These are phyloP conservation scores for Helicolenus hilgendorfi DNA, from an alignment of 2,797 vertebrate species.

Conservation along the genomic window DNA sequence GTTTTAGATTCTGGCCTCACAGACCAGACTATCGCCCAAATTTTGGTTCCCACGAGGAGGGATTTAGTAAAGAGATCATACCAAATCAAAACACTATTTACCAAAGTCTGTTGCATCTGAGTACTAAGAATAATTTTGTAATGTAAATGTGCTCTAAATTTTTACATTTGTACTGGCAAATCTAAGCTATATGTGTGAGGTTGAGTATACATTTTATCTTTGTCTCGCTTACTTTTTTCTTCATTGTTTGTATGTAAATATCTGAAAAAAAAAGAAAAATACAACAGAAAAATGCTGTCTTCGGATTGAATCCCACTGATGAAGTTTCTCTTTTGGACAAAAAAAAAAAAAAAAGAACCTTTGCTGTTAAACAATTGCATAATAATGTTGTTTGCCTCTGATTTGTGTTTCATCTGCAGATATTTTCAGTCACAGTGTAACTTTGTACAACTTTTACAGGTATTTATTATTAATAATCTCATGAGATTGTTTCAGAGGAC, in stretches of 20 bases:
- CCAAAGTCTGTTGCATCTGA: conserved; percentile 99
- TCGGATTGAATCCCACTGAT: conserved; percentile 76
- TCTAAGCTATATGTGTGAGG: conserved; percentile 87
- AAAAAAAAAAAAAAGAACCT: conserved; percentile 57
- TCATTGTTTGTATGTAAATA: conserved; percentile 92
- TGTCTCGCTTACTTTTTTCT: conserved; percentile 87
- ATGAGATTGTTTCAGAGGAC: conserved; percentile 74
- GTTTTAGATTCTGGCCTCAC: conserved; percentile 83
- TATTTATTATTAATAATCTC: conserved; percentile 86
- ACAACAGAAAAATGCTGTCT: conserved; percentile 73
- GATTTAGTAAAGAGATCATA: conserved; percentile 93
- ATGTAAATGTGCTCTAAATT: conserved; percentile 94
- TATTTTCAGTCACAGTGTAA: conserved; percentile 85
- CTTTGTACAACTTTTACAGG: conserved; percentile 90
- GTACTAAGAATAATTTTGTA: conserved; percentile 94
- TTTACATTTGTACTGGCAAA: conserved; percentile 96
- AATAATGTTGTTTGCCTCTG: conserved; percentile 80
- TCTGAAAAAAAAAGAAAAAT: conserved; percentile 54
- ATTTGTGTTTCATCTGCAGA: conserved; percentile 83
- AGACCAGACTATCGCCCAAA: conserved; percentile 79
- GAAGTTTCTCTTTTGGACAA: conserved; percentile 72
- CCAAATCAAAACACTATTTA: conserved; percentile 94
- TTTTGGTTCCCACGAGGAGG: conserved; percentile 86
- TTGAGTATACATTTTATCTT: conserved; percentile 87
- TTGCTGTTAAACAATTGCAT: conserved; percentile 82